A percentile compares a stretch with the other conserved stretches of the same genome.
Conservation (phyloP, 2,113 vertebrate species). For the Aegypius monachus region DNA sequence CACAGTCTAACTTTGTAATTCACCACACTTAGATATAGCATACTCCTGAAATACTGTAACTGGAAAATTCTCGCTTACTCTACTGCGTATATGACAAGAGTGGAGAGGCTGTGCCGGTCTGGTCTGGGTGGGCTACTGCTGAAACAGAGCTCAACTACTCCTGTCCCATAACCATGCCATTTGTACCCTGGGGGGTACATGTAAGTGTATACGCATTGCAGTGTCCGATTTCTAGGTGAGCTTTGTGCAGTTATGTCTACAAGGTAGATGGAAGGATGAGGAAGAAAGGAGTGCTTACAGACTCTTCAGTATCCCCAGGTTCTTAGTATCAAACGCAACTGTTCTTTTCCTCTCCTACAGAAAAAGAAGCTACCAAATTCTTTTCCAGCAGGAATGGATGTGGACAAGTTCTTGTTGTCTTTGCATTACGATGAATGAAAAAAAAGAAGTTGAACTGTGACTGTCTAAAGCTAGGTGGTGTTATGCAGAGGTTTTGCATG, state of each 20-base stretch:
- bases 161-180: accelerated
- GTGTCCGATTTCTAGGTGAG: neutral
- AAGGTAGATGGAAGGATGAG: neutral
- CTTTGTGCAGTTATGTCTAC: accelerated
- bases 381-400: conserved; percentile 94
- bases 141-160: neutral
- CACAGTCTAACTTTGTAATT: neutral
- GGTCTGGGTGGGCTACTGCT: too few relatives aligned
- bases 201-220: accelerated
- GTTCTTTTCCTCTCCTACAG: conserved; percentile 65
- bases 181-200: accelerated
- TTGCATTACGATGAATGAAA: conserved; percentile 93
- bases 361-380: conserved; percentile 87
- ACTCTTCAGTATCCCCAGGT: neutral
- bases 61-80: accelerated
- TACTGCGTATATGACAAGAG: accelerated
- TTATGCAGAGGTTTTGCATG: neutral
- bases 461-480: neutral
- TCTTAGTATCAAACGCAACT: neutral
- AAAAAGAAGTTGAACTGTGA: conserved; percentile 18
- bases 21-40: neutral
- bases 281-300: neutral
- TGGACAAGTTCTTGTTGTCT: conserved; percentile 96
- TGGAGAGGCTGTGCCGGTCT: accelerated
- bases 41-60: accelerated